Evolutionary conservation across 2,797 vertebrate genomes (phyloP).

Genomic region (Pangasius krempfi): DNA sequence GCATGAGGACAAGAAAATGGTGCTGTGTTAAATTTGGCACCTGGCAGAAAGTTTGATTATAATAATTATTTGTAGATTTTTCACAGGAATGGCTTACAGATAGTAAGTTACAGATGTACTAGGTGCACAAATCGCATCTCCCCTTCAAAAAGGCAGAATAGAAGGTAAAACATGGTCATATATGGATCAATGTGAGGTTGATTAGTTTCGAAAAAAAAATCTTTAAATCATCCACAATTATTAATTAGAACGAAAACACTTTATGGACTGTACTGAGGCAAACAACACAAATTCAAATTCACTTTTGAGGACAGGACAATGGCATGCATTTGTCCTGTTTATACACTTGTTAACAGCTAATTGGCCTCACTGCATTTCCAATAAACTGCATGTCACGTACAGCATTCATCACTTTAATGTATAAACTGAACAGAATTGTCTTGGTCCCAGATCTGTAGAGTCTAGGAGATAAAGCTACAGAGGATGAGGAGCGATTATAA

Average conservation of each 20-base stretch:
- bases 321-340: slow-evolving; percentile 23
- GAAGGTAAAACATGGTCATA: slow-evolving; percentile 41
- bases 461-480: slow-evolving; percentile 80
- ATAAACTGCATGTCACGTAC: background rate
- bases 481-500: slow-evolving; percentile 66
- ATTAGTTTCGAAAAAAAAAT: slow-evolving; percentile 13
- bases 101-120: slow-evolving; percentile 23
- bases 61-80: slow-evolving; percentile 12
- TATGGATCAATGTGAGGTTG: slow-evolving; percentile 46
- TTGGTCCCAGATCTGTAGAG: slow-evolving; percentile 81
- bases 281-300: slow-evolving; percentile 27
- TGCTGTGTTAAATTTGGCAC: slow-evolving; percentile 79
- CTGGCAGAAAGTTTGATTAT: slow-evolving; percentile 49
- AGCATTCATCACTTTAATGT: background rate
- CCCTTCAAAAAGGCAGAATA: slow-evolving; percentile 49
- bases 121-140: slow-evolving; percentile 45
- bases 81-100: slow-evolving; percentile 21
- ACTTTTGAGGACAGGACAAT: slow-evolving; percentile 27
- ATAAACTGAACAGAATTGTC: slow-evolving; percentile 69
- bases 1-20: slow-evolving; percentile 75
- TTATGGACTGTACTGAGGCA: slow-evolving; percentile 19
- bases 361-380: slow-evolving; percentile 10
- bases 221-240: slow-evolving; percentile 39
- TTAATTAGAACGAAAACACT: background rate
- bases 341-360: background rate